Conservation (phyloP, 2,113 vertebrate species). For the Ctenomys sociabilis region DNA sequence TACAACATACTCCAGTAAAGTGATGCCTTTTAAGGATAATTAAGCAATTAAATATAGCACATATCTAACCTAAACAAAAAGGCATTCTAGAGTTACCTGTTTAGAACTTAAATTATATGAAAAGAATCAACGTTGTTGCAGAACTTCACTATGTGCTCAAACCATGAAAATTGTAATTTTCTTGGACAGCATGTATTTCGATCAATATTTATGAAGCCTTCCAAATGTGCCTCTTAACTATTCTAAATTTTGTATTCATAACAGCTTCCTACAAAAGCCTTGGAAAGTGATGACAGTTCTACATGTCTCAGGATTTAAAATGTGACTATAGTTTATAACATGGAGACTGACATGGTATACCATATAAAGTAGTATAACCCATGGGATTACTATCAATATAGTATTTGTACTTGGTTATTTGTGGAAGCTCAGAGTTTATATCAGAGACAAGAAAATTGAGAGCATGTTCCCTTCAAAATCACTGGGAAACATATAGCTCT, state of each 20-base stretch:
- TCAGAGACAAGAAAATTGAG: background rate
- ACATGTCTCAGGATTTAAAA: slow-evolving; percentile 37
- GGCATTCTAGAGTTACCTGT: background rate
- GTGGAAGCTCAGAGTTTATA: background rate
- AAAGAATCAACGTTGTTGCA: slow-evolving; percentile 32
- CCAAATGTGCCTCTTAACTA: slow-evolving; percentile 5
- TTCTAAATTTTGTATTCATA: slow-evolving; percentile 9
- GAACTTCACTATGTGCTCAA: slow-evolving; percentile 47
- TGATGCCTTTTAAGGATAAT: slow-evolving; percentile 34
- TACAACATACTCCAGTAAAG: background rate
- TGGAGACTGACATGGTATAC: background rate
- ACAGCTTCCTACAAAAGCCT: background rate
- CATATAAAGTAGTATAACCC: background rate
- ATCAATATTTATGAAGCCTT: slow-evolving; percentile 56
- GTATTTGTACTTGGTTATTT: slow-evolving; percentile 27
- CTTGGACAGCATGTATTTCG: slow-evolving; percentile 20
- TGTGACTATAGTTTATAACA: background rate
- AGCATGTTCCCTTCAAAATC: background rate
- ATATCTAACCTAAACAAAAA: slow-evolving; percentile 31
- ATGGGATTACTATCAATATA: background rate
- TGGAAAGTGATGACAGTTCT: background rate
- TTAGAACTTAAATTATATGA: slow-evolving; percentile 26
- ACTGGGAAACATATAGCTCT: background rate
- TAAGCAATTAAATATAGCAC: background rate
- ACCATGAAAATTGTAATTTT: slow-evolving; percentile 44